phyloP scores from a whole-genome alignment of 2,113 vertebrate species.

The Motacilla tschutschensis region DNA sequence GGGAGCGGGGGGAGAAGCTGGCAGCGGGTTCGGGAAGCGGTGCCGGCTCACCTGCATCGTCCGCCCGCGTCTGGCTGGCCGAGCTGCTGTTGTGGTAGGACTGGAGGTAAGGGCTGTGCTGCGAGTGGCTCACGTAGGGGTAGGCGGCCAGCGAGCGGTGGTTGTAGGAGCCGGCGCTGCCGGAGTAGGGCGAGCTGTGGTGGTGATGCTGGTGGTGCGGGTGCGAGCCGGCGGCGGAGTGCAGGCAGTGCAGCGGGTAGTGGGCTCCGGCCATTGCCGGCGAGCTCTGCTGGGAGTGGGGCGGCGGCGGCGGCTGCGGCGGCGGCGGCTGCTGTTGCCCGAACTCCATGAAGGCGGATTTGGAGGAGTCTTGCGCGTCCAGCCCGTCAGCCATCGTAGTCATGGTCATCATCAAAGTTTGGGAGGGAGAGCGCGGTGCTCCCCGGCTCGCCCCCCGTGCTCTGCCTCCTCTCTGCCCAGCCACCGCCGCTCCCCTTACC shows the following conservation, averaged over 20 bases:
- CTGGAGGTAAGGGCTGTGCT: slow-evolving; percentile 97
- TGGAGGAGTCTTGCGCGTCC: slow-evolving; percentile 98
- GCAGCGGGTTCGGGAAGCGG: slow-evolving; percentile 28
- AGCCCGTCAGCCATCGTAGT: slow-evolving; percentile 99
- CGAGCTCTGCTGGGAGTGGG: slow-evolving; percentile 77
- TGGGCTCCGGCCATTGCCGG: slow-evolving; percentile 91
- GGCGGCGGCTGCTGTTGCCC: slow-evolving; percentile 91
- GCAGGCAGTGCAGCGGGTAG: slow-evolving; percentile 95
- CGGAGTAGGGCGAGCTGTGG: slow-evolving; percentile 89
- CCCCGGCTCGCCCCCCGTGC: slow-evolving; percentile 71
- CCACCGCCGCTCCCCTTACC: slow-evolving; percentile 69
- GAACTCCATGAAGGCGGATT: slow-evolving; percentile 98
- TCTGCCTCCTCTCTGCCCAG: slow-evolving; percentile 70
- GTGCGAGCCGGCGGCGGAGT: slow-evolving; percentile 87
- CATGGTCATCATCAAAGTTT: slow-evolving; percentile 99
- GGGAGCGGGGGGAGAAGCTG: not conserved
- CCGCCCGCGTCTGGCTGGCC: slow-evolving; percentile 90
- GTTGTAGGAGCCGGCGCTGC: slow-evolving; percentile 90
- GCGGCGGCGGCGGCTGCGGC: slow-evolving; percentile 87
- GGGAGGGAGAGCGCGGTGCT: slow-evolving; percentile 86
- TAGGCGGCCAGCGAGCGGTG: slow-evolving; percentile 89
- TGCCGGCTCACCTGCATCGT: slow-evolving; percentile 92
- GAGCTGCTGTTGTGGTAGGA: slow-evolving; percentile 90
- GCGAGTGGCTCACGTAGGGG: slow-evolving; percentile 94
- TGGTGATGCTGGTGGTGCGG: slow-evolving; percentile 87